phyloP scores from a whole-genome alignment of 2,888 invertebrate genomes.

The Parnassius smintheus region DNA sequence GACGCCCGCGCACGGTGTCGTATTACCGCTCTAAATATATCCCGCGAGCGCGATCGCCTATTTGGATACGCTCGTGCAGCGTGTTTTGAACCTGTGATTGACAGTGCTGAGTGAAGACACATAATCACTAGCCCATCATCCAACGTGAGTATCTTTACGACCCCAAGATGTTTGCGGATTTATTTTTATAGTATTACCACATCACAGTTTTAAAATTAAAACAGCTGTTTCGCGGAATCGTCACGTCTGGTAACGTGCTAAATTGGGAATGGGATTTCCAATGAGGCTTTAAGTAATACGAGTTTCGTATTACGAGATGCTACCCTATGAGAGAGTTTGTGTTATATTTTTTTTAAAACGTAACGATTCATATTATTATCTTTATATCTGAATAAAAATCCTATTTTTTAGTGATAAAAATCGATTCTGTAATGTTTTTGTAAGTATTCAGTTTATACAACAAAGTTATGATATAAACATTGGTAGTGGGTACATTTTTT shows the following conservation, averaged over 20 bases:
- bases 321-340: constrained; percentile 2
- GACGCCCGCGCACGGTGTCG: constrained; percentile 75
- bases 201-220: constrained; percentile 69
- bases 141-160: constrained; percentile 64
- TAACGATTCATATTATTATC: background rate
- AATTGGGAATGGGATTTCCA: constrained; percentile 60
- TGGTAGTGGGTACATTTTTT: no score
- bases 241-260: constrained; percentile 65
- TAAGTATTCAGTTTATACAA: no score
- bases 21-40: constrained; percentile 79
- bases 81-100: constrained; percentile 80
- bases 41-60: constrained; percentile 77
- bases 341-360: background rate
- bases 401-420: background rate
- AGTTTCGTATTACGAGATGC: constrained; percentile 40
- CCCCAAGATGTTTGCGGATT: constrained; percentile 37
- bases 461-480: no score
- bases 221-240: constrained; percentile 74
- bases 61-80: constrained; percentile 73
- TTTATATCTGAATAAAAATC: constrained; percentile 3
- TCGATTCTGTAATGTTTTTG: no score
- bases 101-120: constrained; percentile 77
- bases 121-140: constrained; percentile 49
- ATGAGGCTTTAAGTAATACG: constrained; percentile 50
- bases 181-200: constrained; percentile 51